Evolutionary conservation across 2,797 vertebrate species (phyloP).

Genomic region (Austrolebias charrua): DNA sequence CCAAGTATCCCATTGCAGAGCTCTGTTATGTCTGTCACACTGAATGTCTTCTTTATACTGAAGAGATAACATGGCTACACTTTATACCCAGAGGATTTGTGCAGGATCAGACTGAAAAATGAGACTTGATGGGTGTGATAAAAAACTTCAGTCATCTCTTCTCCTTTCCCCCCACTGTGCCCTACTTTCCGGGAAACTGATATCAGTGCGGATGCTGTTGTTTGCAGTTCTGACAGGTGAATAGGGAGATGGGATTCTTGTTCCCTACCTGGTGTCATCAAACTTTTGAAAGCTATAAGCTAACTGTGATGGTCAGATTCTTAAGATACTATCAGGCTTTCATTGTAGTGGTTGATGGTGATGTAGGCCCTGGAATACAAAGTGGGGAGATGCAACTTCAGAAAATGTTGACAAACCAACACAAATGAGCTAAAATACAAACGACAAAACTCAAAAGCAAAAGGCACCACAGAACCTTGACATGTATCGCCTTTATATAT

Average conservation of each 20-base stretch:
- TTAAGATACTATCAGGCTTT: too few species aligned
- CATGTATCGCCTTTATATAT: too few species aligned
- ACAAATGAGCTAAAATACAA: too few species aligned
- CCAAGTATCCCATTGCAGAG: too few species aligned
- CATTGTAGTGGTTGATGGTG: too few species aligned
- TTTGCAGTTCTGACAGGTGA: slow-evolving; percentile 27
- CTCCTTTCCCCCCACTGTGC: background rate
- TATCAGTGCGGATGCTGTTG: slow-evolving; percentile 4
- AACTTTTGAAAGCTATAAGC: slow-evolving; percentile 6
- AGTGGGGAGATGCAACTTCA: too few species aligned
- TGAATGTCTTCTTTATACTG: slow-evolving; percentile 2
- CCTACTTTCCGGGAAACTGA: slow-evolving; percentile 38
- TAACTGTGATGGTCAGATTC: background rate
- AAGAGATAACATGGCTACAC: background rate
- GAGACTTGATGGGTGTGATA: slow-evolving; percentile 18
- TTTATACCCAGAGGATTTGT: slow-evolving; percentile 18
- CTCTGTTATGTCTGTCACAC: background rate
- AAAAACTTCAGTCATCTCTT: slow-evolving; percentile 12
- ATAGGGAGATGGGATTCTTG: background rate
- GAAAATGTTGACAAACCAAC: too few species aligned
- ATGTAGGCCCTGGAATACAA: too few species aligned
- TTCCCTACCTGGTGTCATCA: background rate
- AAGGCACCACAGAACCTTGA: too few species aligned
- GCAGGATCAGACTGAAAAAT: slow-evolving; percentile 29
- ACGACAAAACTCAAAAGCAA: too few species aligned